These are phyloP conservation scores for Loxodonta africana DNA, from an alignment of 2,113 vertebrate genomes.

Conservation along the genomic window DNA sequence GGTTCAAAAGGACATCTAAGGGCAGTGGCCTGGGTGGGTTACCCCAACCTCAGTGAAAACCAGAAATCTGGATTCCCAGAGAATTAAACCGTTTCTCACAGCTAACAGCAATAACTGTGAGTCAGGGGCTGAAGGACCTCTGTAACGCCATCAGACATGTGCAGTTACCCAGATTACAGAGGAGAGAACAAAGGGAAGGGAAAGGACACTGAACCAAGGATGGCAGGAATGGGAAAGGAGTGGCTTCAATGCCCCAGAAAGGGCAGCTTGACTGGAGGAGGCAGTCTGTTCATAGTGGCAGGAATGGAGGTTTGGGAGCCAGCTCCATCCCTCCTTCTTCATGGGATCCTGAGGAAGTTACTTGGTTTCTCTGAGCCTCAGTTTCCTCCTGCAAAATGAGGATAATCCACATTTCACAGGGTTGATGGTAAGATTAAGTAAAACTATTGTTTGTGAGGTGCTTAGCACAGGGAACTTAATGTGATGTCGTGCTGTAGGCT, in stretches of 20 bases:
- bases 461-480: neutral
- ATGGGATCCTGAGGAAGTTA: neutral
- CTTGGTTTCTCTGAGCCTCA: neutral
- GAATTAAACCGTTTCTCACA: no score
- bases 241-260: neutral
- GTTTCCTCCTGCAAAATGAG: neutral
- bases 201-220: neutral
- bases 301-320: neutral
- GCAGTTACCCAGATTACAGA: neutral
- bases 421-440: neutral
- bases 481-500: neutral
- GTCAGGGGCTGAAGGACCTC: neutral
- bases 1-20: no score
- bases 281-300: no score
- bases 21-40: no score
- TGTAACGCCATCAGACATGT: neutral
- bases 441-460: neutral
- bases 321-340: neutral
- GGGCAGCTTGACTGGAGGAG: neutral
- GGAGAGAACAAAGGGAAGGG: neutral
- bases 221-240: neutral
- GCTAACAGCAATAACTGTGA: neutral
- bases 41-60: no score
- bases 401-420: neutral
- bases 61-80: no score